These are phyloP conservation scores for Megalonaias nervosa DNA, from an alignment of 1,140 invertebrate species.

Conservation along the genomic window DNA sequence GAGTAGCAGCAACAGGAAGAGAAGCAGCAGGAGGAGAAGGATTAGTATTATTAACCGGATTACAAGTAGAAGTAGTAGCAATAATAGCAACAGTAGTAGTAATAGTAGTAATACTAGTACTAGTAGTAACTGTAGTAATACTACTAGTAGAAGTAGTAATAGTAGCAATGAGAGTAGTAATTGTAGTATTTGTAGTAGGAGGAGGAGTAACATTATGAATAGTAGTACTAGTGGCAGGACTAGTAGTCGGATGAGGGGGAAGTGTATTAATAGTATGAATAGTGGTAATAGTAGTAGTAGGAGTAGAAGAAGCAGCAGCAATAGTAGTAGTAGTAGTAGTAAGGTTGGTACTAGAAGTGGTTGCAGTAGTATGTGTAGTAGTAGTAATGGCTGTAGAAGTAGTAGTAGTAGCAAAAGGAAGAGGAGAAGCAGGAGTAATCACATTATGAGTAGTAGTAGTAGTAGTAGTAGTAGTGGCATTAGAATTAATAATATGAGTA, in stretches of 20 bases:
- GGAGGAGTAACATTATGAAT: not conserved
- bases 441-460: not conserved
- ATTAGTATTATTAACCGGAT: not conserved
- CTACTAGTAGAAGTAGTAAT: not conserved
- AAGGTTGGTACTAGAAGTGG: not conserved
- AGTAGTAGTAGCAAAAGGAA: not conserved
- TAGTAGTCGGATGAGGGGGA: not conserved
- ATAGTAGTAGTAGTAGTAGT: not conserved
- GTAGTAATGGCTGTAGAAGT: not conserved
- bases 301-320: not conserved
- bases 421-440: not conserved
- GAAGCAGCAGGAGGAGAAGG: not conserved
- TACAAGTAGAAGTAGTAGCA: constrained; percentile 1
- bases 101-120: not conserved
- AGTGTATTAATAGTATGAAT: not conserved
- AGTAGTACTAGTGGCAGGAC: constrained; percentile 1
- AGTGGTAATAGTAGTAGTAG: not conserved
- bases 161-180: not conserved
- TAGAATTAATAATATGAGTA: not conserved
- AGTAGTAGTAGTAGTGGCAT: not conserved
- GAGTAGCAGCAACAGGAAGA: not conserved
- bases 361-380: not conserved
- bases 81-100: not conserved
- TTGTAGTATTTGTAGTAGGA: not conserved
- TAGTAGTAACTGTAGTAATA: not conserved